Conservation (phyloP, 2,888 invertebrate species). For the Mimachlamys varia region DNA sequence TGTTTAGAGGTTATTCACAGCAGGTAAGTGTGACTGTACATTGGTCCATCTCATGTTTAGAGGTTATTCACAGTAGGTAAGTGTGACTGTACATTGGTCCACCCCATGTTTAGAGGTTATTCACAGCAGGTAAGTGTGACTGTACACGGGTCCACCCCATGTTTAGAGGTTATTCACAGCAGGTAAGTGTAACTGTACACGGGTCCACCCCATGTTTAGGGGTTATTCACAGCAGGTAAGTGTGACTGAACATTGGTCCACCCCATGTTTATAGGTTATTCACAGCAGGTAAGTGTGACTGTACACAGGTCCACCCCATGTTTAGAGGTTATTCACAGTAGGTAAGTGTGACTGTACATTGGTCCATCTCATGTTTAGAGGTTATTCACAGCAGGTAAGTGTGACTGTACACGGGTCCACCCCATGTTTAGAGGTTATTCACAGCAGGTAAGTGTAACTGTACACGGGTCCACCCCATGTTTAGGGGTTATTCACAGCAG, state of each 20-base stretch:
- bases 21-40: no score
- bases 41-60: slow-evolving; percentile 96
- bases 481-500: slow-evolving; percentile 97
- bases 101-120: slow-evolving; percentile 97
- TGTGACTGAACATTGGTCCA: no score
- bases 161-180: slow-evolving; percentile 98
- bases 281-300: no score
- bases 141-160: slow-evolving; percentile 94
- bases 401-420: no score
- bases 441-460: no score
- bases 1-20: slow-evolving; percentile 98
- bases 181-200: no score
- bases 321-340: slow-evolving; percentile 98
- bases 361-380: slow-evolving; percentile 95
- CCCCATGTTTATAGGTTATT: slow-evolving; percentile 97
- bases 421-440: slow-evolving; percentile 98
- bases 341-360: no score
- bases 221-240: slow-evolving; percentile 99
- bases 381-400: slow-evolving; percentile 98
- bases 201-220: slow-evolving; percentile 95
- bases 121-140: no score
- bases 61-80: slow-evolving; percentile 98
- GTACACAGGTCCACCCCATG: slow-evolving; percentile 94
- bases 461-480: slow-evolving; percentile 95
- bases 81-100: no score